phyloP scores from a whole-genome alignment of 2,888 invertebrate genomes.

The Aporophyla nigra region DNA sequence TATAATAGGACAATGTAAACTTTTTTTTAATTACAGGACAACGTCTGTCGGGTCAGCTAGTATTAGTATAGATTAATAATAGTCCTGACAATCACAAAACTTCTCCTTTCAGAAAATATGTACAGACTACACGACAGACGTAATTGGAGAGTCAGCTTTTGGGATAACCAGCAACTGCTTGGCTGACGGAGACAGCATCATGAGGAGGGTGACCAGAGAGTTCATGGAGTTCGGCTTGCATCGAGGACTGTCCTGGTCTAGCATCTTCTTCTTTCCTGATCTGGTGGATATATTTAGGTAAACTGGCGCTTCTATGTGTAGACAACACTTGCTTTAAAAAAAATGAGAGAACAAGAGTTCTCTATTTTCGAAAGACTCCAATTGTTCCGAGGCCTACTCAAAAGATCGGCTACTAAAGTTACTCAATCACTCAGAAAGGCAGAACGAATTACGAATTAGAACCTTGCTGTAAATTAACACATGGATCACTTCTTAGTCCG shows the following conservation, averaged over 20 bases:
- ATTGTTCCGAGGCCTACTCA: too few species aligned
- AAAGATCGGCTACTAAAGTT: background rate
- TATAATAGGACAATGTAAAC: too few species aligned
- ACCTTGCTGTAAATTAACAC: too few species aligned
- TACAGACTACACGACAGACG: slow-evolving; percentile 75
- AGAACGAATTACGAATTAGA: background rate
- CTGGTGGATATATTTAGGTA: slow-evolving; percentile 75
- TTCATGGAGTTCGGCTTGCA: slow-evolving; percentile 70
- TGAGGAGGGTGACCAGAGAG: slow-evolving; percentile 72
- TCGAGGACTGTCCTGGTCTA: slow-evolving; percentile 73
- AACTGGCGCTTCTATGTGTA: background rate
- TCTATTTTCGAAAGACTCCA: background rate
- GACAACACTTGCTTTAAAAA: too few species aligned
- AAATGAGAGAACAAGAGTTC: background rate
- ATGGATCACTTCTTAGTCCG: too few species aligned
- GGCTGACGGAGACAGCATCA: slow-evolving; percentile 72
- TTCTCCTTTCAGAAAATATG: slow-evolving; percentile 60
- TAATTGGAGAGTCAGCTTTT: slow-evolving; percentile 76
- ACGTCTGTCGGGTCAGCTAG: too few species aligned
- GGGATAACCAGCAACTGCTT: slow-evolving; percentile 73
- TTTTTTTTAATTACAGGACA: too few species aligned
- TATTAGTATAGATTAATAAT: too few species aligned
- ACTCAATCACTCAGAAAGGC: background rate
- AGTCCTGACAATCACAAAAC: background rate
- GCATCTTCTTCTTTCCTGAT: slow-evolving; percentile 78